A percentile compares a stretch with the other conserved stretches of the same genome.
These are phyloP conservation scores for Malaclemys terrapin DNA, from an alignment of 2,113 vertebrate species.

Conservation along the genomic window DNA sequence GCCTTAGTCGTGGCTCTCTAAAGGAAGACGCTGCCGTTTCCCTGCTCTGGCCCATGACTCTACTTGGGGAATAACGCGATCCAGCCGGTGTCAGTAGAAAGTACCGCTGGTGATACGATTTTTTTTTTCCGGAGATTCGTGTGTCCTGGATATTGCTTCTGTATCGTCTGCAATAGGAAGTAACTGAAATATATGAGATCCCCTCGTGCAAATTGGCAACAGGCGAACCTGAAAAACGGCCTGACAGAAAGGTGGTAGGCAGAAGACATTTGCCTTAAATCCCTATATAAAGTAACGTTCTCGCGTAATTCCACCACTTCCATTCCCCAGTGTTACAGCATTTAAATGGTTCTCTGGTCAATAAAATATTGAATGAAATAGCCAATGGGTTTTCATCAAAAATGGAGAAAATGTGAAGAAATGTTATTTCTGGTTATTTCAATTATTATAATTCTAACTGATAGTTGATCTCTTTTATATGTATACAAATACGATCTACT, in stretches of 20 bases:
- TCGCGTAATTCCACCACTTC: neutral
- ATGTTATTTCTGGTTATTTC: neutral
- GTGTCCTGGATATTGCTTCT: neutral
- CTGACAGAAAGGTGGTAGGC: neutral
- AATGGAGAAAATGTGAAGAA: neutral
- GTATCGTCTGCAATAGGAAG: neutral
- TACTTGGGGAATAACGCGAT: neutral
- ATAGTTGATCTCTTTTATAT: too few relatives aligned
- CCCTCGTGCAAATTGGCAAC: neutral
- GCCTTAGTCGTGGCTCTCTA: neutral
- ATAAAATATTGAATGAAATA: fast-evolving
- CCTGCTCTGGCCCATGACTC: neutral
- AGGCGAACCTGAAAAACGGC: neutral
- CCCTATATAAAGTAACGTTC: too few relatives aligned
- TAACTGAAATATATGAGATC: neutral
- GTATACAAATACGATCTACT: neutral
- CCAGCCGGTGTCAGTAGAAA: neutral
- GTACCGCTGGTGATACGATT: neutral
- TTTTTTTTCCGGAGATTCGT: neutral
- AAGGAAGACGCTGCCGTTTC: neutral
- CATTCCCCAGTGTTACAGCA: fast-evolving
- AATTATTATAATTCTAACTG: neutral
- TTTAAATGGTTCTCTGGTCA: fast-evolving
- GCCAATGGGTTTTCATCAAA: neutral
- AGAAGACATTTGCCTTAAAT: too few relatives aligned